Conservation (phyloP, 1,140 invertebrate species). For the Chironomus tepperi region DNA sequence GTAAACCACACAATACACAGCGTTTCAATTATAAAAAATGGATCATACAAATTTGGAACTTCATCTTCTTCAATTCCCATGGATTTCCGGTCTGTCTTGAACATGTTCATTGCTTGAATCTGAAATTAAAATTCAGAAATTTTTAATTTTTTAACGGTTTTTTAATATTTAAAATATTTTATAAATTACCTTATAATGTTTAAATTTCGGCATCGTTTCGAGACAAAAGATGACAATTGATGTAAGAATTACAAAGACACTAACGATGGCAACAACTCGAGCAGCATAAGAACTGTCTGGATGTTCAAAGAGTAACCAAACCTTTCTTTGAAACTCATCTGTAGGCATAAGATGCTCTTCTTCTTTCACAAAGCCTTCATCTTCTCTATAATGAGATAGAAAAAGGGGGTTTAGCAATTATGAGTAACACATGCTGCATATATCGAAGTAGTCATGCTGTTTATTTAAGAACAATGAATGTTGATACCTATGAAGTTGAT, state of each 20-base stretch:
- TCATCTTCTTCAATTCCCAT: conserved; percentile 92
- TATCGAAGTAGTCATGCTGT: no score
- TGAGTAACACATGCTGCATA: no score
- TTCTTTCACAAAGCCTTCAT: conserved; percentile 94
- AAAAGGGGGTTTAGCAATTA: no score
- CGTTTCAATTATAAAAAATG: conserved; percentile 97
- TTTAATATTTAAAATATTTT: no score
- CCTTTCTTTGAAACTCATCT: conserved; percentile 93
- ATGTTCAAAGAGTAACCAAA: conserved; percentile 99
- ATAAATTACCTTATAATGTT: conserved; percentile 74
- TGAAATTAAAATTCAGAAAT: neutral
- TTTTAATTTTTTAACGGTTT: conserved; percentile 24
- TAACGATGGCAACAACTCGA: conserved; percentile 97
- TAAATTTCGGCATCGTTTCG: conserved; percentile 98
- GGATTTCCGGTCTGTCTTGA: conserved; percentile 88
- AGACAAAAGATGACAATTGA: conserved; percentile 99
- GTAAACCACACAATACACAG: conserved; percentile 98
- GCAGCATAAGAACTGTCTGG: conserved; percentile 98
- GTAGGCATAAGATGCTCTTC: conserved; percentile 91
- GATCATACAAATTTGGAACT: conserved; percentile 91
- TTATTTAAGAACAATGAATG: no score
- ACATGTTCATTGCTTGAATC: conserved; percentile 47
- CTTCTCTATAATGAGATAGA: conserved; percentile 58
- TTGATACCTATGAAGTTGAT: no score
- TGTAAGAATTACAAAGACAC: conserved; percentile 96